Evolutionary conservation across 2,888 invertebrate genomes (phyloP), one percentile per base, ranked within the genome.

Genomic region (Orchesella flavescens): DNA sequence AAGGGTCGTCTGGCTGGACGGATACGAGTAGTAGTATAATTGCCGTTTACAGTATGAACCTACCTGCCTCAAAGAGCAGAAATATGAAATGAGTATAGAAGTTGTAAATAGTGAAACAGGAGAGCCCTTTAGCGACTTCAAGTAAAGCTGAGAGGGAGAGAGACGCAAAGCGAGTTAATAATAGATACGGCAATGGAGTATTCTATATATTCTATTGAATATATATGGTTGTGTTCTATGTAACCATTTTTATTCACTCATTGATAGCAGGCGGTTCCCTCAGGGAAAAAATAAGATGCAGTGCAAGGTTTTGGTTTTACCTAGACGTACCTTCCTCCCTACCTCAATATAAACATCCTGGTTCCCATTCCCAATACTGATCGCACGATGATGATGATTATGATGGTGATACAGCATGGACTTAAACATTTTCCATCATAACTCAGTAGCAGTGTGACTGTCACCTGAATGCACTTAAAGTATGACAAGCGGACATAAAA

Each of bases 271-370:
- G 72, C 65, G 79, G 65, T 66, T 79, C 71, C 71, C 65, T n/a
- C 15, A 78, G 78, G 63, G n/a, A 65, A 69, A 77, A 61, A 63
- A 53, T 63, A 74, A 23, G 43, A 61, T 43, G 21, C 23, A 19
- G 69, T 49, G 78, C 53, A 34, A 53, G n/a, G 17, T 24, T 10
- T 10, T 78, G 0, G 3, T 24, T 53, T 2, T 34, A 66, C 34
- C 68, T 23, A n/a, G n/a, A n/a, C n/a, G n/a, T n/a, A 63, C 63
- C 23, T 72, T 55, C 79, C 23, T 72, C 44, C 79, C 79, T 79
- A 72, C 79, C 79, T 79, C 79, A 79, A 79, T 72, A 72, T 65
- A 72, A 24, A 43, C 34, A 71, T 75, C 13, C 76, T 68, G 43
- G 69, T 71, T 78, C 53, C 71, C 61, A 71, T n/a, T 76, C 15